Base-by-base conservation (phyloP, 2,888 invertebrate species). In the Tineola bisselliella region DNA sequence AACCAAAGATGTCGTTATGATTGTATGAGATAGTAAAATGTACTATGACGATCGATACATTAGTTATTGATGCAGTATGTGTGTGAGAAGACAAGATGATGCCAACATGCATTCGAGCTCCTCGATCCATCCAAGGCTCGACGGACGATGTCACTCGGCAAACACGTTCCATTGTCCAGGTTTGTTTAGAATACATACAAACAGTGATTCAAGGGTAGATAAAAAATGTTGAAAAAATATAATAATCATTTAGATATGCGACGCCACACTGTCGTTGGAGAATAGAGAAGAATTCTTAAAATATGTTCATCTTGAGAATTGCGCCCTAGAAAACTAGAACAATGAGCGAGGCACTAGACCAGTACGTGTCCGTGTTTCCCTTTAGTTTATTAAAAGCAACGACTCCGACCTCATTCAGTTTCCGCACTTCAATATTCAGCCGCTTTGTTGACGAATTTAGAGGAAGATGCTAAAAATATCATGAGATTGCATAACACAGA, bases 141-240 rank as follows among this genome's bases (percentile, higher is more conserved):
- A 91, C 90, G 65, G 94, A 94, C 81, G 93, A 94, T 80, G 91
- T 94, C 79, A 90, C 89, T 60, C 81, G 89, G 63, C 91, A 91
- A 78, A 91, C 90, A 64, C 90, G 89, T 73, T 91, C 90, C 73
- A 92, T 91, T 76, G 90, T 90, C 70, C 92, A 92, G 92, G 92
- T 91, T 54, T 13, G 43, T 30, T 52, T 13, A 52, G 1, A 17
- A 18, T n/a, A 44, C 44, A 13, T 25, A 44, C 15, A 44, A n/a
- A n/a, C n/a, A n/a, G n/a, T n/a, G n/a, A n/a, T n/a, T n/a, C n/a
- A n/a, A n/a, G n/a, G n/a, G 44, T 44, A 44, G n/a, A 13, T 44
- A 44, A n/a, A 15, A 4, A 15, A n/a, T n/a, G n/a, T n/a, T n/a
- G n/a, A n/a, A n/a, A n/a, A n/a, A n/a, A n/a, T n/a, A n/a, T n/a